These are phyloP conservation scores for Sylvicola cinctus DNA, from an alignment of 2,888 invertebrate species.

Conservation along the genomic window DNA sequence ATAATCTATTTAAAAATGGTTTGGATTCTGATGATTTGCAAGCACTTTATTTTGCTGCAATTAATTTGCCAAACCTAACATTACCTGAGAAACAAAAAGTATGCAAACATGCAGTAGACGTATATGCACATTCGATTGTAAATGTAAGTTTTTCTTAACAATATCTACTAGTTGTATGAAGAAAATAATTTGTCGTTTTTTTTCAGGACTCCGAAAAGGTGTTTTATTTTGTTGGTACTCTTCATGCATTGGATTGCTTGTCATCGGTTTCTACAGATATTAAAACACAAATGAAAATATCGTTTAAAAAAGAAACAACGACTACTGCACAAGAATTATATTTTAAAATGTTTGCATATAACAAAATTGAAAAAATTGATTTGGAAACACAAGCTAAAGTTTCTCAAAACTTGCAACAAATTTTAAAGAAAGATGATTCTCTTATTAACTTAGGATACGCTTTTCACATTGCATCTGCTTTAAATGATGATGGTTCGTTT, in stretches of 20 bases:
- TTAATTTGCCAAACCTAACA: constrained; percentile 48
- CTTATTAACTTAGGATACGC: constrained; percentile 63
- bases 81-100: constrained; percentile 29
- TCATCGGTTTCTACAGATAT: constrained; percentile 29
- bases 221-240: constrained; percentile 44
- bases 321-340: constrained; percentile 48
- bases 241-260: constrained; percentile 35
- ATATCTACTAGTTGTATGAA: neutral
- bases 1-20: constrained; percentile 24
- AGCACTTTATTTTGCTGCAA: constrained; percentile 47
- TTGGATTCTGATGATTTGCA: constrained; percentile 37
- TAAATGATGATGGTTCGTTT: constrained; percentile 31
- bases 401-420: constrained; percentile 47
- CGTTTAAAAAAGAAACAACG: constrained; percentile 44
- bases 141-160: constrained; percentile 24
- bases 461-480: constrained; percentile 58
- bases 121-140: constrained; percentile 19
- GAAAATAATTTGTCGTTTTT: neutral
- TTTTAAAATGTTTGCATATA: constrained; percentile 48
- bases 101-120: constrained; percentile 25
- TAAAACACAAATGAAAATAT: constrained; percentile 28
- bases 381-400: constrained; percentile 46
- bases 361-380: constrained; percentile 43
- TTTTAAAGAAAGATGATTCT: constrained; percentile 70
- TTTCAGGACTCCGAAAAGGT: constrained; percentile 30